A percentile compares a stretch with the other conserved stretches of the same genome.
Conservation (phyloP, 2,113 vertebrate genomes). For the Taurulus bubalis region DNA sequence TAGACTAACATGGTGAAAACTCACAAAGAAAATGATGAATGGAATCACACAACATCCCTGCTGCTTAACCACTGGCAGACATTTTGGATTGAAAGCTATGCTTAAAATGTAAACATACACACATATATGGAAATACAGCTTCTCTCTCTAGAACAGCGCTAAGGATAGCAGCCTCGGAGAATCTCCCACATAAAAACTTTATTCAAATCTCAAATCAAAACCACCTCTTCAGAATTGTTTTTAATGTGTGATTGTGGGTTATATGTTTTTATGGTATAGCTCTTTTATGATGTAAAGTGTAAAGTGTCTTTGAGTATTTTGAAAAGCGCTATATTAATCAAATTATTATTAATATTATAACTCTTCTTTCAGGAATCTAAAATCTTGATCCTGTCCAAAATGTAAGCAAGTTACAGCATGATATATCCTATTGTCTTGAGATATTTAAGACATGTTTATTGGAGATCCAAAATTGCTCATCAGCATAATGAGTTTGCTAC, state of each 20-base stretch:
- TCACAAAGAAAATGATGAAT: background rate
- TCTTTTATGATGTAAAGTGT: too few species aligned
- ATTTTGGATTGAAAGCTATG: background rate
- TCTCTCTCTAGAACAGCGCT: background rate
- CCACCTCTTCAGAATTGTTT: too few species aligned
- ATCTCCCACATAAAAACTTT: background rate
- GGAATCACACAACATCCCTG: background rate
- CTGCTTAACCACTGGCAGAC: background rate
- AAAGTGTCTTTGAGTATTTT: too few species aligned
- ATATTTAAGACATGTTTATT: background rate
- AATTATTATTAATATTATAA: too few species aligned
- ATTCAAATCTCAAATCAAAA: too few species aligned
- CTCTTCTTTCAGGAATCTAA: background rate
- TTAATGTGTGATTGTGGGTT: too few species aligned
- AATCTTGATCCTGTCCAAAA: background rate
- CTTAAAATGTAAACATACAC: conserved; percentile 19
- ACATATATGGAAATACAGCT: conserved; percentile 31
- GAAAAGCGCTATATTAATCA: too few species aligned
- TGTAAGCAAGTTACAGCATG: background rate
- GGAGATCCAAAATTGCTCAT: background rate
- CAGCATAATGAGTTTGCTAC: background rate
- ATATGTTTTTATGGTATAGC: too few species aligned
- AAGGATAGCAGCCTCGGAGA: background rate
- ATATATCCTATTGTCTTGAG: background rate
- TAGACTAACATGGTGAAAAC: background rate